A percentile compares a stretch with the other conserved stretches of the same genome.
These are phyloP conservation scores for Listrodromus nycthemerus DNA, from an alignment of 2,888 invertebrate genomes.

Conservation along the genomic window DNA sequence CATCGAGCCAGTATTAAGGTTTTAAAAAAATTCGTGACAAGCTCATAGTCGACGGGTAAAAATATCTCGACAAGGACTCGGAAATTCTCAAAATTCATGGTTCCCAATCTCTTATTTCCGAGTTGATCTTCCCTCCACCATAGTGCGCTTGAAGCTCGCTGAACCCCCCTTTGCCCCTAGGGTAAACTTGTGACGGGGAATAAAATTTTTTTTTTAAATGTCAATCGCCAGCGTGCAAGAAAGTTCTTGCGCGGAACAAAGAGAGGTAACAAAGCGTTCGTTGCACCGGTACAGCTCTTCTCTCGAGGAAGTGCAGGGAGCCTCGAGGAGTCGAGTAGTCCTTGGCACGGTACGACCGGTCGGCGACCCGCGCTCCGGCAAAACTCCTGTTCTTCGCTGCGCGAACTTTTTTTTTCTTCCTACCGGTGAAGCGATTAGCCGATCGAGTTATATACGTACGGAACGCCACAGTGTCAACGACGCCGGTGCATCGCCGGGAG, in stretches of 20 bases:
- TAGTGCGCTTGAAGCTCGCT: background rate
- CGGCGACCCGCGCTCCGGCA: constrained; percentile 73
- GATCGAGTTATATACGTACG: constrained; percentile 30
- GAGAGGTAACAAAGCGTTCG: constrained; percentile 61
- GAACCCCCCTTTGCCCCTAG: background rate
- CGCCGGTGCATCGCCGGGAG: background rate
- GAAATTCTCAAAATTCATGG: no score
- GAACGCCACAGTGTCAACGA: constrained; percentile 34
- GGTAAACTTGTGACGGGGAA: constrained; percentile 2
- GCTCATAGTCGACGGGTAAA: no score
- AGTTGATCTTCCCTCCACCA: background rate
- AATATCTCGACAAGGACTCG: no score
- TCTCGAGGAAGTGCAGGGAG: constrained; percentile 55
- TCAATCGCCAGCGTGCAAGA: constrained; percentile 39
- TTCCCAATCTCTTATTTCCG: background rate
- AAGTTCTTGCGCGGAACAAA: constrained; percentile 39
- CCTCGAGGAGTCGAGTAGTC: constrained; percentile 69
- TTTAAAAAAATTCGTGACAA: no score
- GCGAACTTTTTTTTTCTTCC: constrained; percentile 12
- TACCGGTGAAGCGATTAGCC: constrained; percentile 33
- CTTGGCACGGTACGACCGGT: constrained; percentile 81
- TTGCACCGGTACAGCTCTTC: constrained; percentile 65
- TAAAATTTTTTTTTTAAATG: constrained; percentile 32
- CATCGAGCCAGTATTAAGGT: background rate
- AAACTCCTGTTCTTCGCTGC: constrained; percentile 15